Conservation (phyloP, 2,113 vertebrate species). For the Pituophis catenifer region DNA sequence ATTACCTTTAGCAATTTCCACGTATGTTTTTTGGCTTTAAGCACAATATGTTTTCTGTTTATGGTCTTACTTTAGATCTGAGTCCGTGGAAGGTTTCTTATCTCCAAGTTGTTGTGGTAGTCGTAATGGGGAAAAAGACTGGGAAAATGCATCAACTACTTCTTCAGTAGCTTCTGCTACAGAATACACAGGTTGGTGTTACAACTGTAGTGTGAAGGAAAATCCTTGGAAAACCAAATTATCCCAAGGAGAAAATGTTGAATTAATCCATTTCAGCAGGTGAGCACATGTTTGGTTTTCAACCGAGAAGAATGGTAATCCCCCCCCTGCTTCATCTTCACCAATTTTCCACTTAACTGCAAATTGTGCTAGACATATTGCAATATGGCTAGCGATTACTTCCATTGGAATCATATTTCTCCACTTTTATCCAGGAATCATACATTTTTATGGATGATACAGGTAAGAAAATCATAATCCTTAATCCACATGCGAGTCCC, state of each 20-base stretch:
- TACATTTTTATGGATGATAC: neutral
- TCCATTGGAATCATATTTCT: neutral
- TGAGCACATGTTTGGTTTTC: neutral
- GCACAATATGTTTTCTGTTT: neutral
- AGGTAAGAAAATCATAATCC: neutral
- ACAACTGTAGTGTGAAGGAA: neutral
- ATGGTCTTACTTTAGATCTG: conserved; percentile 75
- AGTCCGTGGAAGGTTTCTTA: conserved; percentile 92
- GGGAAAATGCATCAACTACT: conserved; percentile 95
- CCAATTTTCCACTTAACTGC: neutral
- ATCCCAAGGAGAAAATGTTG: neutral
- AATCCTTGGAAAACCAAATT: neutral
- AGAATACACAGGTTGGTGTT: conserved; percentile 88
- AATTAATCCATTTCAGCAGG: neutral
- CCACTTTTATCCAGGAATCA: neutral
- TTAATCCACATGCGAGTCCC: neutral
- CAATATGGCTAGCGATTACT: neutral
- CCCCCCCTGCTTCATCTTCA: neutral
- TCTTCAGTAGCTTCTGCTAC: conserved; percentile 94
- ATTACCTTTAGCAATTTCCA: neutral
- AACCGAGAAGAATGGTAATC: neutral
- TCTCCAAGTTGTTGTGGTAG: conserved; percentile 89
- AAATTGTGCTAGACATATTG: neutral
- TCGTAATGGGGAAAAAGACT: conserved; percentile 95
- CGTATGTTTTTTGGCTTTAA: neutral